Percentiles rank a stretch among this genome's conserved stretches.
phyloP scores from a whole-genome alignment of 2,113 vertebrate species.

The Ondatra zibethicus region DNA sequence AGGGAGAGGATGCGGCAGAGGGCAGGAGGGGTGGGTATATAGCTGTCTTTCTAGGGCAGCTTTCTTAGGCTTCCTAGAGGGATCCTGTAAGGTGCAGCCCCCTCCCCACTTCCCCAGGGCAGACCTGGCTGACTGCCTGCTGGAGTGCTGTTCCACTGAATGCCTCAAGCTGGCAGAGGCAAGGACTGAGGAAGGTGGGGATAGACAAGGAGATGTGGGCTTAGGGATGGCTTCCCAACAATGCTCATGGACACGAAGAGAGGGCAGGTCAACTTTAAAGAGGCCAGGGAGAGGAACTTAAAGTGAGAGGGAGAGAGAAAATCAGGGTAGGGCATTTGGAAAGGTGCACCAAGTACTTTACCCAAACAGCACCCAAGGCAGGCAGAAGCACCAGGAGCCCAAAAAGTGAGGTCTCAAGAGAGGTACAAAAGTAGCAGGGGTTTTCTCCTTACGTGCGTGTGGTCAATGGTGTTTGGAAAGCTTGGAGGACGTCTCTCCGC shows the following conservation, averaged over 20 bases:
- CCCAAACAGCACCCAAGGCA: too few relatives aligned
- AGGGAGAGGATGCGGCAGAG: too few relatives aligned
- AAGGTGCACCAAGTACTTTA: too few relatives aligned
- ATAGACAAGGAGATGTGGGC: not conserved
- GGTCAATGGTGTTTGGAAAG: not conserved
- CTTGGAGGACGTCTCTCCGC: not conserved
- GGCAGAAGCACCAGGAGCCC: too few relatives aligned
- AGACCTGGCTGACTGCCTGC: not conserved
- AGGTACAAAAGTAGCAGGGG: too few relatives aligned
- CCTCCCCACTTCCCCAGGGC: too few relatives aligned
- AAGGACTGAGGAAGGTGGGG: not conserved
- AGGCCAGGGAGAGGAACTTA: too few relatives aligned
- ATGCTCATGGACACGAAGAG: not conserved
- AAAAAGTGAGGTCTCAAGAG: too few relatives aligned
- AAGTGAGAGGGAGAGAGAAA: too few relatives aligned
- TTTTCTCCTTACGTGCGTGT: too few relatives aligned
- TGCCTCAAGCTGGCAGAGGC: not conserved
- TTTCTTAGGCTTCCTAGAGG: not conserved
- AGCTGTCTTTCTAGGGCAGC: not conserved
- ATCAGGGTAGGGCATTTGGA: too few relatives aligned
- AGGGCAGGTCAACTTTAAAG: too few relatives aligned
- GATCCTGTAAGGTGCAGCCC: not conserved
- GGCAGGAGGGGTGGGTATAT: not conserved
- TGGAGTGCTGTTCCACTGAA: not conserved
- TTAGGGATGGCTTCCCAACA: not conserved